phyloP scores from a whole-genome alignment of 2,113 vertebrate species.

The Salvelinus sp. region DNA sequence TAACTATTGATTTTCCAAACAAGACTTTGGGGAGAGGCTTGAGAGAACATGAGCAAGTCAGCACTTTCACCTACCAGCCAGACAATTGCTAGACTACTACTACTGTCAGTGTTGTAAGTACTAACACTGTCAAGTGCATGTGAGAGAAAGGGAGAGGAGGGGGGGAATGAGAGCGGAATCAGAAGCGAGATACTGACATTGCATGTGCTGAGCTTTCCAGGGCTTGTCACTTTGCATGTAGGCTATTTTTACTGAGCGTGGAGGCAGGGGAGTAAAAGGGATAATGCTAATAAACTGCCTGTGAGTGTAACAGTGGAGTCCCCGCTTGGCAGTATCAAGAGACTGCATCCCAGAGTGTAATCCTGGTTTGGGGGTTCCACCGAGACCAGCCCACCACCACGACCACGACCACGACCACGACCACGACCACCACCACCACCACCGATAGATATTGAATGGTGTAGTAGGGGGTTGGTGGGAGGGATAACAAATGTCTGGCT shows the following conservation, averaged over 20 bases:
- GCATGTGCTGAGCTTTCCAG: too few species aligned
- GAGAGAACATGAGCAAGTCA: too few species aligned
- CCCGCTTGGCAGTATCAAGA: not conserved
- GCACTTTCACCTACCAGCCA: too few species aligned
- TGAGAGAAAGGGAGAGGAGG: conserved; percentile 3
- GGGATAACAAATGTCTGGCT: conserved; percentile 1
- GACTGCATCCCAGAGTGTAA: conserved; percentile 14
- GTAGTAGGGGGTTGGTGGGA: not conserved
- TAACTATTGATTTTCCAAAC: too few species aligned
- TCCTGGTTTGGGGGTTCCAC: conserved; percentile 11
- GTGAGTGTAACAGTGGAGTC: not conserved
- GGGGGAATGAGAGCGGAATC: not conserved
- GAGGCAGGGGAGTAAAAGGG: not conserved
- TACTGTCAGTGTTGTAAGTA: too few species aligned
- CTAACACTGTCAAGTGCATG: not conserved
- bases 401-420: too few species aligned
- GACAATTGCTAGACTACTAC: too few species aligned
- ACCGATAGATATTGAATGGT: not conserved
- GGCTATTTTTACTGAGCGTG: too few species aligned
- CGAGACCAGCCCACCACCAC: conserved; percentile 10
- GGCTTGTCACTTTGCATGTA: too few species aligned
- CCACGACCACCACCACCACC: too few species aligned
- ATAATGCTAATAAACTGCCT: conserved; percentile 15
- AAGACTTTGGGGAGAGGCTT: too few species aligned
- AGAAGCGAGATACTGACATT: too few species aligned